phyloP scores from a whole-genome alignment of 92 coral and sea anemone species.

The Plumapathes pennacea region DNA sequence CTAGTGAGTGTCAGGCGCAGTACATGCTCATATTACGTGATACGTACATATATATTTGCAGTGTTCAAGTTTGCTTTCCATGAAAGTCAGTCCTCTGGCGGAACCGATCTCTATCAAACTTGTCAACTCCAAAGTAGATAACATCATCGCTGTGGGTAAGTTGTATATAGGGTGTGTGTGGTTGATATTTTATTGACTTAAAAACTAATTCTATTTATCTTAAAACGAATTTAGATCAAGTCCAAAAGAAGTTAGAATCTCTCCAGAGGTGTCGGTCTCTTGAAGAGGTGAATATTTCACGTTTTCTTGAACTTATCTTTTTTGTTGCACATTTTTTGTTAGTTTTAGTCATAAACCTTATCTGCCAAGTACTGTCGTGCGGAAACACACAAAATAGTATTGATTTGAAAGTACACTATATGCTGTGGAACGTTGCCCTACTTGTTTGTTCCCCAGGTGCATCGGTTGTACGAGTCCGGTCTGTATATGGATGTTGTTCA shows the following conservation, averaged over 20 bases:
- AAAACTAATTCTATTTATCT: background rate
- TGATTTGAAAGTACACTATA: too few relatives aligned
- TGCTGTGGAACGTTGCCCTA: background rate
- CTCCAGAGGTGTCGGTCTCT: constrained; percentile 95
- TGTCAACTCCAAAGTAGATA: constrained; percentile 93
- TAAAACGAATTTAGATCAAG: constrained; percentile 49
- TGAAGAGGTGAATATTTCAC: constrained; percentile 79
- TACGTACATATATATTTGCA: constrained; percentile 11
- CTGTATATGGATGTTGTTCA: constrained; percentile 88
- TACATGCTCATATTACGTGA: background rate
- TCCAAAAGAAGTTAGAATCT: constrained; percentile 93
- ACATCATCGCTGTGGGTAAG: constrained; percentile 79
- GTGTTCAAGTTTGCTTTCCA: constrained; percentile 80
- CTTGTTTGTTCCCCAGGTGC: constrained; percentile 59
- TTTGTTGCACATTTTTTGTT: background rate
- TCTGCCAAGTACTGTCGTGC: too few relatives aligned
- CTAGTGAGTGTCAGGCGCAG: too few relatives aligned
- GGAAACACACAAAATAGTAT: too few relatives aligned
- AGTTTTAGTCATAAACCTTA: background rate
- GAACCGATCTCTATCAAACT: constrained; percentile 89
- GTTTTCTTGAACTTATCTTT: background rate
- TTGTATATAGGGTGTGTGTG: too few relatives aligned
- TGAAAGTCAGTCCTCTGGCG: constrained; percentile 76
- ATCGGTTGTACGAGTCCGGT: constrained; percentile 86
- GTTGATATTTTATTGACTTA: background rate